Conservation (phyloP, 2,797 vertebrate genomes). For the Sebastes minor region DNA sequence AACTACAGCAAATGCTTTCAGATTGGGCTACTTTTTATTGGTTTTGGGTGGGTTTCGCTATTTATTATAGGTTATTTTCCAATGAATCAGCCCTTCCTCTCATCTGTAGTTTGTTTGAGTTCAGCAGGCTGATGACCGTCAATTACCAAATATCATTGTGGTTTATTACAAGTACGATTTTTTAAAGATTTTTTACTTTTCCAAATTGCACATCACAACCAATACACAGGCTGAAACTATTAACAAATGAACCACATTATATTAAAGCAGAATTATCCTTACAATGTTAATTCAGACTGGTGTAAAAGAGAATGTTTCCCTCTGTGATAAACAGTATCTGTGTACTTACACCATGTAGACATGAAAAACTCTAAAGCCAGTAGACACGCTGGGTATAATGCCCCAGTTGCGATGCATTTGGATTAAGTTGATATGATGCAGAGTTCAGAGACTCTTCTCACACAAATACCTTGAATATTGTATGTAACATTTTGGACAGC, state of each 20-base stretch:
- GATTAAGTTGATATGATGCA: background rate
- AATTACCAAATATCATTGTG: background rate
- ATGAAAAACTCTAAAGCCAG: background rate
- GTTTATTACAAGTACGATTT: too few relatives aligned
- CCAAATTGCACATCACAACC: background rate
- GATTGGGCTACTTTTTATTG: background rate
- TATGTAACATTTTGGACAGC: conserved; percentile 3
- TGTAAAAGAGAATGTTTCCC: background rate
- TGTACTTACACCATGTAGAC: background rate
- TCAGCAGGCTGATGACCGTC: too few relatives aligned
- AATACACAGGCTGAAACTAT: background rate
- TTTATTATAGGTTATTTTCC: background rate
- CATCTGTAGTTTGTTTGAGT: background rate
- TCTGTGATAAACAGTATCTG: background rate
- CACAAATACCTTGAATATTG: background rate
- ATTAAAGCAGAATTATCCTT: background rate
- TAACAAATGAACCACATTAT: background rate
- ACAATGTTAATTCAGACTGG: background rate
- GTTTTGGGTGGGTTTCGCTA: background rate
- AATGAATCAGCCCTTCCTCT: background rate
- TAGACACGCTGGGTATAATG: background rate
- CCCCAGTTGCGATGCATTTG: background rate
- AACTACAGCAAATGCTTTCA: background rate
- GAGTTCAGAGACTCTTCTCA: background rate
- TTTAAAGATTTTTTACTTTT: background rate